Evolutionary conservation across 2,113 vertebrate genomes (phyloP).

Genomic region (Cromileptes altivelis): DNA sequence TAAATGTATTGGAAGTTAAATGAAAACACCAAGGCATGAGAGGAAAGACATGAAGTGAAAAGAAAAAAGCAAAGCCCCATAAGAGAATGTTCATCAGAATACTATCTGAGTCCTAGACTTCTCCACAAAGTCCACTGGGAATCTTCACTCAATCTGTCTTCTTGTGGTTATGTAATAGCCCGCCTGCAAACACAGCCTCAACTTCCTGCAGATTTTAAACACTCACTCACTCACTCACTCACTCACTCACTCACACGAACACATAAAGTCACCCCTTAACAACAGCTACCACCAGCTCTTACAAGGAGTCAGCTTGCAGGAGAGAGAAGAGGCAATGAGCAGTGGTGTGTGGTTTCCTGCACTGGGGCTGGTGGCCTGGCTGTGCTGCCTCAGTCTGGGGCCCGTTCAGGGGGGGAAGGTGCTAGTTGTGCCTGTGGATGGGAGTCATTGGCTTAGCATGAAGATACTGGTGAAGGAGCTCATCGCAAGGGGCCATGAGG

Average conservation of each 20-base stretch:
- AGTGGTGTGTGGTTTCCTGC: constrained; percentile 52
- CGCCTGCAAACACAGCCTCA: constrained; percentile 29
- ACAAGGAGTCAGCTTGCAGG: constrained; percentile 13
- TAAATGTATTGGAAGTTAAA: neutral
- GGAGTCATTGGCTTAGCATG: constrained; percentile 94
- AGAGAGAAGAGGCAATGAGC: constrained; percentile 61
- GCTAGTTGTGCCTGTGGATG: constrained; percentile 87
- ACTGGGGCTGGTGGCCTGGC: constrained; percentile 65
- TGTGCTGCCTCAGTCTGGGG: constrained; percentile 67
- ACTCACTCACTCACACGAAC: constrained; percentile 10
- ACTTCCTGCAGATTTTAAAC: constrained; percentile 50
- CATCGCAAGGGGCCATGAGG: constrained; percentile 81
- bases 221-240: constrained; percentile 28
- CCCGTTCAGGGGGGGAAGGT: constrained; percentile 80
- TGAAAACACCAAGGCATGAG: neutral
- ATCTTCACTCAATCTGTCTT: constrained; percentile 36
- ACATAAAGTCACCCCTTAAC: constrained; percentile 16
- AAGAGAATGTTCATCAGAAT: constrained; percentile 32
- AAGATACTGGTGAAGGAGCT: constrained; percentile 86
- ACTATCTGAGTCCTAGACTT: neutral
- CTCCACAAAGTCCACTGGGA: constrained; percentile 22
- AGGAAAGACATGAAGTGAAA: neutral
- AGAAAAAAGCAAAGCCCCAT: neutral
- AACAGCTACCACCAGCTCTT: constrained; percentile 15
- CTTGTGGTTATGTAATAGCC: constrained; percentile 46